These are phyloP conservation scores for Gnatocerus cornutus DNA, from an alignment of 2,888 invertebrate species.

Conservation along the genomic window DNA sequence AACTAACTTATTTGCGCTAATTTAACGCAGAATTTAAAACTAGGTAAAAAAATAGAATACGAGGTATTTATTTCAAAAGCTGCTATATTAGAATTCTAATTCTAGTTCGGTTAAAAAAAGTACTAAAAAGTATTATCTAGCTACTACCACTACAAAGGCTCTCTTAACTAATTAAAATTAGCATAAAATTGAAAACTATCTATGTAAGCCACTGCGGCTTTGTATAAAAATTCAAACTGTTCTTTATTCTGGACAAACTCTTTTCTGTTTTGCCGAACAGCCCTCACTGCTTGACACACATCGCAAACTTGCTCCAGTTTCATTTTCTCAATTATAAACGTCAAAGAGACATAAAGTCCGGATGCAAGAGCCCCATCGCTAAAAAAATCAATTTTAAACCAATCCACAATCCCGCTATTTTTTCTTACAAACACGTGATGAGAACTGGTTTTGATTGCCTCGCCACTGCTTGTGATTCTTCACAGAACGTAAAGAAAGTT, in stretches of 20 bases:
- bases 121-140: no score
- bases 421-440: slow-evolving; percentile 69
- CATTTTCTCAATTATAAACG: slow-evolving; percentile 72
- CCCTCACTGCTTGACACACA: slow-evolving; percentile 71
- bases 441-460: slow-evolving; percentile 64
- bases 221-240: slow-evolving; percentile 68
- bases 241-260: slow-evolving; percentile 66
- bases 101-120: no score
- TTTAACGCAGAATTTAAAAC: no score
- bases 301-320: slow-evolving; percentile 72
- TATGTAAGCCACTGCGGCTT: slow-evolving; percentile 65
- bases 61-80: no score
- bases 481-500: slow-evolving; percentile 67
- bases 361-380: slow-evolving; percentile 72
- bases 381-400: slow-evolving; percentile 43
- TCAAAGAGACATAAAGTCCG: slow-evolving; percentile 71
- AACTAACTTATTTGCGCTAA: no score
- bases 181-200: slow-evolving; percentile 66
- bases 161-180: slow-evolving; percentile 63
- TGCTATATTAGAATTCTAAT: no score
- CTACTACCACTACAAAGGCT: no score
- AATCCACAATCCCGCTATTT: neutral
- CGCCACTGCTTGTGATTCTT: slow-evolving; percentile 64
- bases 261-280: slow-evolving; percentile 69
- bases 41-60: no score